phyloP scores from a whole-genome alignment of 30 jellyfish, hydroid and myxozoan genomes.

The Morbakka virulenta region DNA sequence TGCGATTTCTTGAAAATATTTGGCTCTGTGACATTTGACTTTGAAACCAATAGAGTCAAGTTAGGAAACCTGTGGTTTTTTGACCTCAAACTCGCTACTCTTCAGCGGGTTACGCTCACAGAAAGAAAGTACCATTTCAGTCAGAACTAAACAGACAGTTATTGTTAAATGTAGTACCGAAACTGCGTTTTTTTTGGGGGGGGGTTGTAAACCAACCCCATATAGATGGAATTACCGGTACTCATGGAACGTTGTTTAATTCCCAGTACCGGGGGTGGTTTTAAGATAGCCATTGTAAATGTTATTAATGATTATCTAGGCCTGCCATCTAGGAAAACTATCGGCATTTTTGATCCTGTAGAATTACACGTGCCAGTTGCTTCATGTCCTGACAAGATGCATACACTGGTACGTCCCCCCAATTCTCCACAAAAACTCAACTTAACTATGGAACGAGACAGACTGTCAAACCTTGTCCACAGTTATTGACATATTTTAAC shows the following conservation, averaged over 20 bases:
- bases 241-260: slow-evolving; percentile 28
- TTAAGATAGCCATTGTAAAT: neutral
- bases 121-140: too few species aligned
- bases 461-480: too few species aligned
- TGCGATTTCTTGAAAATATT: slow-evolving; percentile 17
- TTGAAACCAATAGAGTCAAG: slow-evolving; percentile 17
- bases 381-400: neutral
- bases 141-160: too few species aligned
- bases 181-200: too few species aligned
- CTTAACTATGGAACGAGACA: neutral
- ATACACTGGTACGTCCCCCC: neutral
- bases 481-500: neutral
- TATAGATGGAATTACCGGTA: slow-evolving; percentile 9
- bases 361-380: neutral
- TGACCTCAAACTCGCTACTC: slow-evolving; percentile 4
- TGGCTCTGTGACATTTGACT: slow-evolving; percentile 38
- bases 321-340: slow-evolving; percentile 3
- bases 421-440: neutral
- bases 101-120: slow-evolving; percentile 12
- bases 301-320: slow-evolving; percentile 1
- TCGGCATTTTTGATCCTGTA: neutral
- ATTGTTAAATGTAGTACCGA: too few species aligned
- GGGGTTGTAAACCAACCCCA: too few species aligned
- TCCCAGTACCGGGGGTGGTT: too few species aligned
- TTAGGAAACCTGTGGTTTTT: slow-evolving; percentile 18